Base-by-base conservation (phyloP, 1,140 invertebrate species). In the Homarus americanus region DNA sequence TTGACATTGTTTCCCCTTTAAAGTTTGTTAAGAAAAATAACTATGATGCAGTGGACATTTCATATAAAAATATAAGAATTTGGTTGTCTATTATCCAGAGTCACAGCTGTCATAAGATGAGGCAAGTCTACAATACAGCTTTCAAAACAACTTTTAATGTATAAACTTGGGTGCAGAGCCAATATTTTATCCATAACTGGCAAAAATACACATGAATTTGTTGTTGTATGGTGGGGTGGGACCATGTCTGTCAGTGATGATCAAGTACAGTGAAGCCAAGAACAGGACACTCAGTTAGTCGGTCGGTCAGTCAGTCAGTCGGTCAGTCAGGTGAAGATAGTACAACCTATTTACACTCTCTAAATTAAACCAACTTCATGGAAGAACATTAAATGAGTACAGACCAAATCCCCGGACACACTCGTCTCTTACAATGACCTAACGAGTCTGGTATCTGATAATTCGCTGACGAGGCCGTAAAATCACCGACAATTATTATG, bases 261-360 rank as follows among this genome's bases (percentile, higher is more conserved):
- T 41, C 69, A 75, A 7, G 69, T 85, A 49, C 69, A 85, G 83
- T 85, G 83, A 85, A 85, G 83, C 69, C 83, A 79, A 79, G 76
- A 69, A 85, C 66, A 75, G 44, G 38, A 40, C 40, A 79, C 40
- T n/a, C 40, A 44, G 28, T 49, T 69, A 28, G 32, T 63, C 28
- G 75, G 83, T n/a, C 40, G 44, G 28, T 49, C 83, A 28, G 32
- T 63, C 28, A 85, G 83, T n/a, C n/a, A 79, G 76, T n/a, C 40
- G 44, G 28, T 49, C 83, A 28, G 32, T 63, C 28, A 85, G 83
- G 83, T 85, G 83, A 85, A 85, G 83, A 85, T 85, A 85, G 83
- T 66, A 85, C 40, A 49, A 40, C 69, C 63, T 34, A 75, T 75
- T 75, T 12, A 75, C 38, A 75, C 28, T 20, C 28, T 75, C 72